A percentile compares a stretch with the other conserved stretches of the same genome.
Conservation (phyloP, 2,113 vertebrate species). For the Hemicordylus capensis region DNA sequence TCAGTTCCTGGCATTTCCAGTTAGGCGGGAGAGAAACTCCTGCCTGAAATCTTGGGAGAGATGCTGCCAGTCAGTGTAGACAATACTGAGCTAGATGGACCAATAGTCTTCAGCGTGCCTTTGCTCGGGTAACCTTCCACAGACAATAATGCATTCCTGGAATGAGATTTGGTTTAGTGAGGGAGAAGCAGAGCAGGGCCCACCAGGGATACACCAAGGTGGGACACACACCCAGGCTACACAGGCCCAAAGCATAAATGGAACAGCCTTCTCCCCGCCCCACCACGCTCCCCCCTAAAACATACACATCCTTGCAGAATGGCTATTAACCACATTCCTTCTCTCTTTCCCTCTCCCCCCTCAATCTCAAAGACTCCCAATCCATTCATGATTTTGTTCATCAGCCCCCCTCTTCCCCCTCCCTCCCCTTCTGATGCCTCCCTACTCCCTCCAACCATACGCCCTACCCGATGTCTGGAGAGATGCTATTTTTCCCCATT, state of each 20-base stretch:
- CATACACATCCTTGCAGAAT: not conserved
- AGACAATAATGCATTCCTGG: not conserved
- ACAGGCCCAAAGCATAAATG: not conserved
- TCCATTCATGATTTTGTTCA: slow-evolving; percentile 61
- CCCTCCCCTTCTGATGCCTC: not conserved
- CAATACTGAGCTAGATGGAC: too few species aligned
- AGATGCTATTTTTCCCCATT: slow-evolving; percentile 69
- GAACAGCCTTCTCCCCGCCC: not conserved
- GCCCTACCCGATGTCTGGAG: slow-evolving; percentile 32
- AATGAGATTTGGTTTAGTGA: not conserved
- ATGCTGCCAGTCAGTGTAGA: too few species aligned
- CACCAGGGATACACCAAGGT: slow-evolving; percentile 9
- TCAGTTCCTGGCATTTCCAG: too few species aligned
- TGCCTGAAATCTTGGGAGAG: too few species aligned
- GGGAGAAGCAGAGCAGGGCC: not conserved
- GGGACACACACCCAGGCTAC: not conserved
- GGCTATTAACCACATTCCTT: slow-evolving; percentile 69
- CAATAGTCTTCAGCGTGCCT: not conserved
- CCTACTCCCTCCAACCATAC: not conserved
- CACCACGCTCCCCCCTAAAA: not conserved
- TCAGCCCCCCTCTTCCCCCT: slow-evolving; percentile 30
- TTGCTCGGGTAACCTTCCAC: not conserved
- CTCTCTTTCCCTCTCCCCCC: slow-evolving; percentile 67
- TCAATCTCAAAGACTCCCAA: slow-evolving; percentile 71
- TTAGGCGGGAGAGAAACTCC: too few species aligned